These are phyloP conservation scores for Altica lythri DNA, from an alignment of 2,888 invertebrate species.

Conservation along the genomic window DNA sequence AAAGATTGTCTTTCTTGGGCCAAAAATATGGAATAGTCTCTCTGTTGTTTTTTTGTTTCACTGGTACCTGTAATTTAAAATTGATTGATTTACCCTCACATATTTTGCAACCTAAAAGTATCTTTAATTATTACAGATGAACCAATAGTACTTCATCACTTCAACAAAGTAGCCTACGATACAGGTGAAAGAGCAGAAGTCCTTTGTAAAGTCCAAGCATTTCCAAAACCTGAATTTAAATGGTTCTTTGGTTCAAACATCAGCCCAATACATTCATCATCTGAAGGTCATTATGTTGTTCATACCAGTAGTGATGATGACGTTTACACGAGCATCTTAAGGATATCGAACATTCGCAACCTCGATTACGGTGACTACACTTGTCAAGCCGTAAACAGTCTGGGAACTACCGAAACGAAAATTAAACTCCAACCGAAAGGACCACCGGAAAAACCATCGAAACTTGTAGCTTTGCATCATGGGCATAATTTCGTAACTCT, in stretches of 20 bases:
- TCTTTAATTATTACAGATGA: constrained; percentile 64
- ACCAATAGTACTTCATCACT: constrained; percentile 83
- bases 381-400: constrained; percentile 82
- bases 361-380: constrained; percentile 91
- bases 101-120: no score
- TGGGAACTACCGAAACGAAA: constrained; percentile 76
- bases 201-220: constrained; percentile 86
- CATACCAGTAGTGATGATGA: constrained; percentile 81
- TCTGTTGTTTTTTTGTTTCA: no score
- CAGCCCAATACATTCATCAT: constrained; percentile 75
- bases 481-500: constrained; percentile 81
- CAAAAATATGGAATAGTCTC: not conserved
- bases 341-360: constrained; percentile 74
- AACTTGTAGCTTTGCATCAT: constrained; percentile 71
- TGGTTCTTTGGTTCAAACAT: constrained; percentile 84
- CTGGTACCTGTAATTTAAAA: no score
- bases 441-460: constrained; percentile 81
- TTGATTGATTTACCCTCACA: no score
- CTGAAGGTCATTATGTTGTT: constrained; percentile 85
- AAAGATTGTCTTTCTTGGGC: no score
- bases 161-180: constrained; percentile 88
- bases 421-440: constrained; percentile 86
- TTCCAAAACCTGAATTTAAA: constrained; percentile 90
- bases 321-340: constrained; percentile 79
- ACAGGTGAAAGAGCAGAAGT: constrained; percentile 83